A percentile compares a stretch with the other conserved stretches of the same genome.
Conservation (phyloP, 1,140 invertebrate species). For the Drosophila jambulina region DNA sequence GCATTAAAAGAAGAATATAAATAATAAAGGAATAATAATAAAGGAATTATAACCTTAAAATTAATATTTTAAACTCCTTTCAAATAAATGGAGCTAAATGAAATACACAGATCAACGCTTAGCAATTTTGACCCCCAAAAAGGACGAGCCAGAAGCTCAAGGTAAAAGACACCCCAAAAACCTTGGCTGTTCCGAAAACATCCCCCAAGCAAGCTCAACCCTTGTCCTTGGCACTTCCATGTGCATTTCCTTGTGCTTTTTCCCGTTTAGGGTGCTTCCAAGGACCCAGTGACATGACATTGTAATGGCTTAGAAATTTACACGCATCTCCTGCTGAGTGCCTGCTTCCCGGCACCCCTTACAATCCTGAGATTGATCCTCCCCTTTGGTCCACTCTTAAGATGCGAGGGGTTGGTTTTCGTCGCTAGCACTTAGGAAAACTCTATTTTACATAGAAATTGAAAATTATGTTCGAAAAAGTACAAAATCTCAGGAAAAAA, state of each 20-base stretch:
- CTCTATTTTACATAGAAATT: not conserved
- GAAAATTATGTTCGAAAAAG: not conserved
- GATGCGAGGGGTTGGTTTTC: slow-evolving; percentile 59
- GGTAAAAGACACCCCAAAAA: slow-evolving; percentile 32
- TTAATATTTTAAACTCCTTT: not conserved
- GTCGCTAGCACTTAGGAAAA: slow-evolving; percentile 38
- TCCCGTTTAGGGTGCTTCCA: slow-evolving; percentile 72
- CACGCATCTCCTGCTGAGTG: slow-evolving; percentile 68
- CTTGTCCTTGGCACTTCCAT: slow-evolving; percentile 68
- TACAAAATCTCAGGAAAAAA: not conserved
- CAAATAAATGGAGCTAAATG: not conserved
- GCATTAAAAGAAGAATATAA: too few species aligned
- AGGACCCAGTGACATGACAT: slow-evolving; percentile 81
- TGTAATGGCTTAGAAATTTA: slow-evolving; percentile 78
- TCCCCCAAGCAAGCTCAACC: slow-evolving; percentile 67
- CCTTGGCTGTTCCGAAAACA: slow-evolving; percentile 38
- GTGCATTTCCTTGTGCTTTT: slow-evolving; percentile 64
- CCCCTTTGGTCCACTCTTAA: slow-evolving; percentile 24
- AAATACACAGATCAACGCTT: not conserved
- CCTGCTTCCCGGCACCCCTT: slow-evolving; percentile 55
- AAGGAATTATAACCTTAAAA: too few species aligned
- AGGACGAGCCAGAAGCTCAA: slow-evolving; percentile 4
- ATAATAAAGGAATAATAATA: too few species aligned
- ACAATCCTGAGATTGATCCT: slow-evolving; percentile 44
- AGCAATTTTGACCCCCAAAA: slow-evolving; percentile 15